Conservation (phyloP, 2,113 vertebrate genomes). For the Spea bombifrons region DNA sequence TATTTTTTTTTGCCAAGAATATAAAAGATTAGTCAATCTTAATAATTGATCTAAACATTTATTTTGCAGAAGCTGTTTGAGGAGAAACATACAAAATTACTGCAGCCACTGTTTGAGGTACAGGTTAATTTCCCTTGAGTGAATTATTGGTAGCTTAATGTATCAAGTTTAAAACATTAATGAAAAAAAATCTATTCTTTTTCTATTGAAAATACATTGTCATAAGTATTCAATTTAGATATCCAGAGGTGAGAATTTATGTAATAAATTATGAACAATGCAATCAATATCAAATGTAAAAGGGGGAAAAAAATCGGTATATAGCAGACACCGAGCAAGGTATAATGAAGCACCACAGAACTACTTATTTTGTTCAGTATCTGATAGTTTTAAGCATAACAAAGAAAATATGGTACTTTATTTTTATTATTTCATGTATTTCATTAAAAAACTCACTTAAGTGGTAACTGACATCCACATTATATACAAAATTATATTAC, state of each 20-base stretch:
- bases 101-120: constrained; percentile 27
- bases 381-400: too few species aligned
- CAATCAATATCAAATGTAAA: neutral
- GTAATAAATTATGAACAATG: neutral
- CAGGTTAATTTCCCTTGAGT: constrained; percentile 39
- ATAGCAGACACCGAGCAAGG: too few species aligned
- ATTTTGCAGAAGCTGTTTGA: constrained; percentile 32
- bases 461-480: too few species aligned
- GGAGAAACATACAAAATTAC: constrained; percentile 17
- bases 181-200: neutral
- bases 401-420: too few species aligned
- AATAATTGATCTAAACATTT: constrained; percentile 36
- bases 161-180: constrained; percentile 8
- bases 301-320: too few species aligned
- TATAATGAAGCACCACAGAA: too few species aligned
- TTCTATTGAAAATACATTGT: neutral
- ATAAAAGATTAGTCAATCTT: constrained; percentile 35
- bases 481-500: too few species aligned
- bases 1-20: constrained; percentile 7
- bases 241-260: neutral
- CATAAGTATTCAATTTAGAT: neutral
- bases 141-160: constrained; percentile 14
- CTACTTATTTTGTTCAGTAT: too few species aligned
- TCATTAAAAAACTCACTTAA: too few species aligned
- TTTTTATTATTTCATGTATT: too few species aligned